phyloP scores from a whole-genome alignment of 2,797 vertebrate genomes.

The Pseudochromis fuscus region DNA sequence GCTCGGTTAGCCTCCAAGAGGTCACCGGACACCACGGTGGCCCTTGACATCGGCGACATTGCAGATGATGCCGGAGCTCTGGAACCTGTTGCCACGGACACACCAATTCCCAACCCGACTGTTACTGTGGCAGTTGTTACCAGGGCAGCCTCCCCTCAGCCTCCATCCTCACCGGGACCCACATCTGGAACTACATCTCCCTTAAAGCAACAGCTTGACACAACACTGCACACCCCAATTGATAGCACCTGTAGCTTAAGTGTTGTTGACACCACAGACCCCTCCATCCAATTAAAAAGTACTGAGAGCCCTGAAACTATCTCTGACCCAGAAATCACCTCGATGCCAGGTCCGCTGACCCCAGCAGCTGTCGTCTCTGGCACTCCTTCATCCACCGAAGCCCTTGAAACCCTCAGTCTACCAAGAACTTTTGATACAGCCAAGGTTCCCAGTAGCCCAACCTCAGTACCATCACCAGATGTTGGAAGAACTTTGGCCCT shows the following conservation, averaged over 20 bases:
- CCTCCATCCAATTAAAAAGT: conserved; percentile 32
- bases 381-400: not conserved
- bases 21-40: conserved; percentile 3
- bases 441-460: conserved; percentile 34
- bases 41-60: conserved; percentile 20
- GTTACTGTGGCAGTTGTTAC: conserved; percentile 64
- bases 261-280: conserved; percentile 9
- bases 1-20: not conserved
- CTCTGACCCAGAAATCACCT: conserved; percentile 1
- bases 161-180: conserved; percentile 46
- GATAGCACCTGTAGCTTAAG: conserved; percentile 48
- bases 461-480: conserved; percentile 30
- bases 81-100: conserved; percentile 33
- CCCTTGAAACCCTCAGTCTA: conserved; percentile 22
- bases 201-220: conserved; percentile 52
- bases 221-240: not conserved
- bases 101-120: conserved; percentile 38
- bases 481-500: conserved; percentile 53
- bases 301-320: conserved; percentile 4
- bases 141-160: conserved; percentile 47
- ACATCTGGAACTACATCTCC: conserved; percentile 51
- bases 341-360: conserved; percentile 17
- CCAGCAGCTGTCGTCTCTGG: conserved; percentile 21
- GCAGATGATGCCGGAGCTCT: not conserved
- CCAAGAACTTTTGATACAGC: conserved; percentile 48